Evolutionary conservation across 2,888 invertebrate species (phyloP), one percentile per base, ranked within the genome.

Genomic region (Cryptocheilus praepositus): DNA sequence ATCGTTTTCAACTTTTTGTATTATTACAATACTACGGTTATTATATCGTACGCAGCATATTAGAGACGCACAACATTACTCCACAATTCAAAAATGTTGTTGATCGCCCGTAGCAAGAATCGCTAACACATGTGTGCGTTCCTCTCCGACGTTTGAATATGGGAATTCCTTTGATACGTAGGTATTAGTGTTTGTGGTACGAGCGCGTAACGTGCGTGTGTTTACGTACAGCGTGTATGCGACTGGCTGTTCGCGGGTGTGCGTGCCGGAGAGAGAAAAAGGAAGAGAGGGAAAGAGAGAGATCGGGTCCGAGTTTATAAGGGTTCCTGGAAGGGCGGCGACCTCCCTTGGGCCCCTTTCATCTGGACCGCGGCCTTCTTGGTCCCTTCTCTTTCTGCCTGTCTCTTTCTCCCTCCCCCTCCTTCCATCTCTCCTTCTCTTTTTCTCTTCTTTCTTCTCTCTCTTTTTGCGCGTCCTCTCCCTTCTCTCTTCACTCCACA

Each of bases 301-400:
- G 77, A 81, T 78, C 80, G 82, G 82, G 82, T 85, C 84, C 86
- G 78, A 85, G 86, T 88, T 87, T 86, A 83, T 83, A 85, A 86
- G 84, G 85, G 84, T 86, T 87, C 86, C 84, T 85, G 84, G 86
- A 87, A 87, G 86, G 85, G 85, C 85, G 85, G 86, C 84, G 84
- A 85, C 86, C 85, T 85, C 83, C 84, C 84, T 83, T 81, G 84
- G 83, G 82, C 78, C 81, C 81, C 84, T 86, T 87, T 87, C 85
- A 87, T 86, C 86, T 82, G 83, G 79, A 81, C 83, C 85, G 83
- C 83, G 79, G 75, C 70, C 78, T 79, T 73, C 67, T 73, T 52
- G 16, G 52, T 65, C 67, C 56, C 55, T 43, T 49, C 56, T 53
- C 70, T 25, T 55, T 55, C 16, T 7, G 52, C 59, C 64, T 16